These are phyloP conservation scores for Dendrolimus punctatus DNA, from an alignment of 1,140 invertebrate genomes.

Conservation along the genomic window DNA sequence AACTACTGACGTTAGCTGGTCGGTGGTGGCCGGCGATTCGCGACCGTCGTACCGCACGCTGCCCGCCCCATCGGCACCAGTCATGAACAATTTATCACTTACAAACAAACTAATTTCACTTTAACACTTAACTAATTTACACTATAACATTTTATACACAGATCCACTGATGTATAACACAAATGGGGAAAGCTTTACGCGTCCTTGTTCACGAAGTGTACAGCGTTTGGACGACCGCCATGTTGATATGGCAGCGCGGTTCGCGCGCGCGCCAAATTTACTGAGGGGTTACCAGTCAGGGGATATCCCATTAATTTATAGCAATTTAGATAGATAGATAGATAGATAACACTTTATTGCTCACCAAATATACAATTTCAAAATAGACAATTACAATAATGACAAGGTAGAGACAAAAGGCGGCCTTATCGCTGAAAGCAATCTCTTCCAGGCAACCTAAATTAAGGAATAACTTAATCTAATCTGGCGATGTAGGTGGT, in stretches of 20 bases:
- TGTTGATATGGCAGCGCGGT: slow-evolving; percentile 48
- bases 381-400: no score
- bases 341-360: no score
- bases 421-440: no score
- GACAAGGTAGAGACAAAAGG: no score
- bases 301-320: slow-evolving; percentile 8
- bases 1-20: slow-evolving; percentile 62
- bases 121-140: slow-evolving; percentile 21
- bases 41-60: slow-evolving; percentile 55
- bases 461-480: no score
- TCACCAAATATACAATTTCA: no score
- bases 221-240: slow-evolving; percentile 35
- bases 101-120: slow-evolving; percentile 36
- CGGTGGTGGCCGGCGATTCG: slow-evolving; percentile 59
- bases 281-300: slow-evolving; percentile 26
- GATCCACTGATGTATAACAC: neutral
- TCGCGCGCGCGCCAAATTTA: slow-evolving; percentile 63
- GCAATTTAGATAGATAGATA: neutral
- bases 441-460: no score
- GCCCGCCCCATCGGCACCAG: slow-evolving; percentile 50
- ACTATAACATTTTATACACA: slow-evolving; percentile 54
- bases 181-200: no score
- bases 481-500: no score
- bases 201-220: no score
- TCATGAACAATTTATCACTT: slow-evolving; percentile 50